Percentiles rank a stretch among this genome's conserved stretches.
These are phyloP conservation scores for Hypsopygia costalis DNA, from an alignment of 2,888 invertebrate species.

Conservation along the genomic window DNA sequence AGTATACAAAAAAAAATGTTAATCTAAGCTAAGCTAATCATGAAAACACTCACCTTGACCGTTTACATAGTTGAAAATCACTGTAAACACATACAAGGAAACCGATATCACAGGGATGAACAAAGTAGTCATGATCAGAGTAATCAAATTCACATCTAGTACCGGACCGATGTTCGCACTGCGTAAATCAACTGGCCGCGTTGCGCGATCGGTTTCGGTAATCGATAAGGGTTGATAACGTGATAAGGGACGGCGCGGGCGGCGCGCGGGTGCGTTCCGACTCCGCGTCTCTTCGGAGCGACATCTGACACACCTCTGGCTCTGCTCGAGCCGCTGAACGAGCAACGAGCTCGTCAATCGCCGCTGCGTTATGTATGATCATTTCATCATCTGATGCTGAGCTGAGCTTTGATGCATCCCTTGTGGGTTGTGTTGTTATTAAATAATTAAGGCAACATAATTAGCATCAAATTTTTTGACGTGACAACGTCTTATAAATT, in stretches of 20 bases:
- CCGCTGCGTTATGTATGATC: background rate
- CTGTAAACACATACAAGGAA: conserved; percentile 42
- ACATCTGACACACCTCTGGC: conserved; percentile 61
- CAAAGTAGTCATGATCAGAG: conserved; percentile 42
- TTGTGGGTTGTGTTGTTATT: no score
- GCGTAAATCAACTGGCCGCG: conserved; percentile 39
- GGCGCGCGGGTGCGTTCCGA: conserved; percentile 37
- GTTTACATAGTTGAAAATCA: conserved; percentile 42
- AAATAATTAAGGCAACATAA: no score
- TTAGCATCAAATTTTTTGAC: no score
- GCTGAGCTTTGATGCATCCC: no score
- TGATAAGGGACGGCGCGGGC: conserved; percentile 52
- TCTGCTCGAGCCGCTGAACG: conserved; percentile 1
- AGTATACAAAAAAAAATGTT: no score
- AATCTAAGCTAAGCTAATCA: no score
- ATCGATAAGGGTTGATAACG: conserved; percentile 71
- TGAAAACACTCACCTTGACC: conserved; percentile 57
- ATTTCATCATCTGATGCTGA: background rate
- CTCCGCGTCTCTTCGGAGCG: conserved; percentile 48
- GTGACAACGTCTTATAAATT: no score
- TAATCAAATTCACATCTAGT: conserved; percentile 40
- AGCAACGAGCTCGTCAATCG: conserved; percentile 5
- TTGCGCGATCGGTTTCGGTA: conserved; percentile 62
- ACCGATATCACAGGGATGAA: conserved; percentile 38
- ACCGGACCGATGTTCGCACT: conserved; percentile 48